phyloP scores from a whole-genome alignment of 1,140 invertebrate genomes.

The Bombus impatiens region DNA sequence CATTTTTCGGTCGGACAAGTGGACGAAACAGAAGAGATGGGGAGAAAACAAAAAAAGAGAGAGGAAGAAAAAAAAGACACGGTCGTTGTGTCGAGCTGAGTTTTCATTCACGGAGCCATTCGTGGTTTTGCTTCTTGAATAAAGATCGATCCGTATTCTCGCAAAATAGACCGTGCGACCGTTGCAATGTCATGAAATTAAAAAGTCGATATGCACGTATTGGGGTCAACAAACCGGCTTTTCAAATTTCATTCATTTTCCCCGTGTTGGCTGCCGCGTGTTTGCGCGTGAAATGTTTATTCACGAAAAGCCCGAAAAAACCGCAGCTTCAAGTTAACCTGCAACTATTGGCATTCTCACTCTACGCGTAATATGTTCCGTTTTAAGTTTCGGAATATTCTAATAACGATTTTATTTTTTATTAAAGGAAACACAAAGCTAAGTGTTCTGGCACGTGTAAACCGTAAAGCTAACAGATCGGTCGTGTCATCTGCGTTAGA shows the following conservation, averaged over 20 bases:
- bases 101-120: slow-evolving; percentile 8
- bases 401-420: neutral
- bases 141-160: neutral
- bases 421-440: slow-evolving; percentile 8
- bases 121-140: neutral
- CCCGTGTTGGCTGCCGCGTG: neutral
- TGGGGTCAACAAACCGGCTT: neutral
- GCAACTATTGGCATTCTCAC: slow-evolving; percentile 11
- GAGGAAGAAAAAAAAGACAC: neutral
- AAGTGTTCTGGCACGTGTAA: slow-evolving; percentile 16
- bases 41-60: neutral
- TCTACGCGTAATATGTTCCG: slow-evolving; percentile 58
- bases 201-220: neutral
- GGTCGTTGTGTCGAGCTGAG: neutral
- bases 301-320: neutral
- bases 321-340: neutral
- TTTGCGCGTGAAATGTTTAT: slow-evolving; percentile 26
- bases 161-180: neutral
- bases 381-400: slow-evolving; percentile 1
- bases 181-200: neutral
- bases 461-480: slow-evolving; percentile 59
- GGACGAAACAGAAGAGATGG: slow-evolving; percentile 21
- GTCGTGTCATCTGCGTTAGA: slow-evolving; percentile 69
- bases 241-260: neutral
- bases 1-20: slow-evolving; percentile 63